These are phyloP conservation scores for Pseudococcus jackbeardsleyi DNA, from an alignment of 2,888 invertebrate species.

Conservation along the genomic window DNA sequence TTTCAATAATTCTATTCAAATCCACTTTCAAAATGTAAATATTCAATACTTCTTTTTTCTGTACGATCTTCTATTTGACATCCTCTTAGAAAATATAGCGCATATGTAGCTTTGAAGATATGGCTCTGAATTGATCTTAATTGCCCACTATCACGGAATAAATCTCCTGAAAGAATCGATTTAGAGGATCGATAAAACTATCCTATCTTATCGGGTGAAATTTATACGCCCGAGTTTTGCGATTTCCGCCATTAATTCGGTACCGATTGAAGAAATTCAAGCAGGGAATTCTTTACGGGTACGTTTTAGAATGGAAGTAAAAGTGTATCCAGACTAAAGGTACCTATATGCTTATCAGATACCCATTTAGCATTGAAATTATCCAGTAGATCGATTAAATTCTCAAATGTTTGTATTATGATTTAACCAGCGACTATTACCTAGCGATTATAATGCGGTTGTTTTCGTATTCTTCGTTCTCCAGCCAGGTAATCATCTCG, in stretches of 20 bases:
- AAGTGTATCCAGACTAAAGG: neutral
- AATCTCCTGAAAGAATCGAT: constrained; percentile 21
- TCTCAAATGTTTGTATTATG: constrained; percentile 29
- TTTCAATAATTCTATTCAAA: neutral
- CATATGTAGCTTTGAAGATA: neutral
- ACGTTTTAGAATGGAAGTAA: constrained; percentile 26
- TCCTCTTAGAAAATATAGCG: neutral
- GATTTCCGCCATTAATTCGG: constrained; percentile 37
- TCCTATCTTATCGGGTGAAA: neutral
- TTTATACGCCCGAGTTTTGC: neutral
- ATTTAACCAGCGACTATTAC: constrained; percentile 15
- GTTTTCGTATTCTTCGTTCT: neutral
- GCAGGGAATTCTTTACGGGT: neutral
- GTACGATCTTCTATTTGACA: constrained; percentile 1
- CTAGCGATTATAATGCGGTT: neutral
- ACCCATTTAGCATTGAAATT: constrained; percentile 11
- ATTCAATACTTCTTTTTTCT: neutral
- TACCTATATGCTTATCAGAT: constrained; percentile 12
- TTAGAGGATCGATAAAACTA: neutral
- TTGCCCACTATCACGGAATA: constrained; percentile 39
- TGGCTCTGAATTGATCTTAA: constrained; percentile 38
- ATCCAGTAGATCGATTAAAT: constrained; percentile 18
- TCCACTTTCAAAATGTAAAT: constrained; percentile 8
- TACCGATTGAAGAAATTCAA: neutral
- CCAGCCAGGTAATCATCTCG: constrained; percentile 29